phyloP scores from a whole-genome alignment of 2,797 vertebrate genomes.

The Lerista edwardsae region DNA sequence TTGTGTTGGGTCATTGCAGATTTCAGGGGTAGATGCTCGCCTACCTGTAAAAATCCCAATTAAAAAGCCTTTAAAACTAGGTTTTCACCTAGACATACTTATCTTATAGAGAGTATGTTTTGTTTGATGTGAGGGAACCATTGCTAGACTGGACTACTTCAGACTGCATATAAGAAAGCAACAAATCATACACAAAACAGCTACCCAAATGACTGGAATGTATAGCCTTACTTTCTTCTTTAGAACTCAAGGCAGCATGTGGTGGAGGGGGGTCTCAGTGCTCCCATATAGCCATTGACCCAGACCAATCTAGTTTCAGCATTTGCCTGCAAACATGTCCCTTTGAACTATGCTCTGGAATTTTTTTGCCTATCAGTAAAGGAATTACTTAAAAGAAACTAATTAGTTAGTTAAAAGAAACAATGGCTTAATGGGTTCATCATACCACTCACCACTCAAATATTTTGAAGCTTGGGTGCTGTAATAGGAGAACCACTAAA shows the following conservation, averaged over 20 bases:
- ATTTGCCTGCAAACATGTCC: no score
- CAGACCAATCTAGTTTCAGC: no score
- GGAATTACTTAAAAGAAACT: no score
- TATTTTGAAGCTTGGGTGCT: background rate
- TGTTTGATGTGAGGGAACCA: background rate
- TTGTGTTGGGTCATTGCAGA: background rate
- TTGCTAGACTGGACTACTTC: no score
- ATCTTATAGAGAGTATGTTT: background rate
- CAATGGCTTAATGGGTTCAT: background rate
- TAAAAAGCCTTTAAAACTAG: background rate
- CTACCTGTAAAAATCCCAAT: background rate
- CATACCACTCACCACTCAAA: background rate
- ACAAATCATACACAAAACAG: no score
- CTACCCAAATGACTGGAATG: no score
- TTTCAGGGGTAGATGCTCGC: background rate
- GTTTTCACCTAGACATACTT: background rate
- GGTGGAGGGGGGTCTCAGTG: no score
- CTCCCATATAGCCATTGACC: no score
- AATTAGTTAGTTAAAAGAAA: background rate
- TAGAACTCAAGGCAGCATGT: no score
- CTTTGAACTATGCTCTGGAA: background rate
- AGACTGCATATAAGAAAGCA: no score
- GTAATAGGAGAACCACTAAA: background rate
- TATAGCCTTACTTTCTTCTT: no score
- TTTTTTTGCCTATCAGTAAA: background rate